Evolutionary conservation across 2,113 vertebrate species (phyloP).

Genomic region (Corynorhinus townsendii): DNA sequence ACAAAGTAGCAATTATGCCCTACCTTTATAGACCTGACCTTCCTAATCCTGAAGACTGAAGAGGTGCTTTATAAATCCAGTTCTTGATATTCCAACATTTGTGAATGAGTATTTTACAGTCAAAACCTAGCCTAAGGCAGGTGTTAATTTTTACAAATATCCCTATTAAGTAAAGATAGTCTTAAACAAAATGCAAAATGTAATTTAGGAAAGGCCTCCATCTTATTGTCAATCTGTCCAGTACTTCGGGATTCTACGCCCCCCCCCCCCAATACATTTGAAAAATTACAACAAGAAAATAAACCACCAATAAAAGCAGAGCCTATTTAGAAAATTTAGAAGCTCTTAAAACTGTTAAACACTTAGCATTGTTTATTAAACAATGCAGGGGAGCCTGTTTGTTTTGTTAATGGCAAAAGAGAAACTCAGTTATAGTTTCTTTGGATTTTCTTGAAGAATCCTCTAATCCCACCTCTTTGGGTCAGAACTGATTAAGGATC

Average conservation of each 20-base stretch:
- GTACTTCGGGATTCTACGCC: background rate
- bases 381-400: background rate
- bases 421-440: background rate
- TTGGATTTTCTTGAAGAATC: conserved; percentile 18
- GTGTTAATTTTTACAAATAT: background rate
- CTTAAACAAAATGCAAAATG: background rate
- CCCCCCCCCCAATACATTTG: background rate
- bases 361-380: background rate
- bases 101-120: background rate
- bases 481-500: background rate
- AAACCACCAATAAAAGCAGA: background rate
- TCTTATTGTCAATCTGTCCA: background rate
- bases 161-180: background rate
- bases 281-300: background rate
- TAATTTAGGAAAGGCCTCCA: background rate
- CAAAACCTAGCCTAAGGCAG: background rate
- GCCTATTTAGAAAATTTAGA: background rate
- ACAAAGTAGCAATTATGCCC: conserved; percentile 73
- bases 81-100: conserved; percentile 14
- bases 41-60: conserved; percentile 14
- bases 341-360: background rate
- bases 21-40: conserved; percentile 38
- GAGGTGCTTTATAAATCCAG: conserved; percentile 17
- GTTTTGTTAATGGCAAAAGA: conserved; percentile 32
- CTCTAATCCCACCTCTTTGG: background rate